Percentiles rank a stretch among this genome's conserved stretches.
Evolutionary conservation across 2,888 invertebrate genomes (phyloP).

Genomic region (Coleophora deauratella): DNA sequence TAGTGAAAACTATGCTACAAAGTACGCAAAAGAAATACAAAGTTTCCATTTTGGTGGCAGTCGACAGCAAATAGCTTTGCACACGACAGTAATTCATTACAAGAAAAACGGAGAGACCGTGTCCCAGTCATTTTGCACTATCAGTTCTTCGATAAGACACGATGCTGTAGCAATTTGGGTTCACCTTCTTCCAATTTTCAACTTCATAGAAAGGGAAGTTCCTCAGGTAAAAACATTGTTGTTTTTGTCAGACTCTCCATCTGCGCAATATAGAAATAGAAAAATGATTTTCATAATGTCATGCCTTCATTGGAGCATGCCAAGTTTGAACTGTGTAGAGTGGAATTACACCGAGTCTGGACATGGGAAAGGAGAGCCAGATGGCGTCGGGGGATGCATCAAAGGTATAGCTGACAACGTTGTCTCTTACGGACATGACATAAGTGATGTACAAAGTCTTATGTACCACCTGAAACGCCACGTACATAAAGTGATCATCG

Average conservation of each 20-base stretch:
- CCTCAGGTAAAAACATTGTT: neutral
- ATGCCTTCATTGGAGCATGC: neutral
- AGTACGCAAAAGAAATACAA: too few species aligned
- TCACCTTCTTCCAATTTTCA: neutral
- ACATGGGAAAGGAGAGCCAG: conserved; percentile 19
- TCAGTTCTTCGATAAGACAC: neutral
- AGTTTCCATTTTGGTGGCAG: too few species aligned
- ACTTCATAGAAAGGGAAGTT: neutral
- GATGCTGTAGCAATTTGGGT: neutral
- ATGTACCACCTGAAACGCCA: conserved; percentile 2
- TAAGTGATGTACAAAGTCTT: conserved; percentile 6
- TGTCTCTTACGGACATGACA: conserved; percentile 10
- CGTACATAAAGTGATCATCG: conserved; percentile 5
- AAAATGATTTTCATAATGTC: neutral
- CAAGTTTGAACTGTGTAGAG: neutral
- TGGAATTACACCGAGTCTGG: too few species aligned
- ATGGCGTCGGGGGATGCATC: conserved; percentile 13
- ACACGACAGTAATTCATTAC: too few species aligned
- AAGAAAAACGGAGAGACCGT: too few species aligned
- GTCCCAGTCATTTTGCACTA: neutral
- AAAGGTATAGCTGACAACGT: conserved; percentile 15
- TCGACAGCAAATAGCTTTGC: too few species aligned
- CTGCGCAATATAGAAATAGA: neutral
- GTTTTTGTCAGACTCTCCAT: neutral
- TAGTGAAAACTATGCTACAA: too few species aligned